phyloP scores from a whole-genome alignment of 2,888 invertebrate species.

The Gisinianus flammeolus region DNA sequence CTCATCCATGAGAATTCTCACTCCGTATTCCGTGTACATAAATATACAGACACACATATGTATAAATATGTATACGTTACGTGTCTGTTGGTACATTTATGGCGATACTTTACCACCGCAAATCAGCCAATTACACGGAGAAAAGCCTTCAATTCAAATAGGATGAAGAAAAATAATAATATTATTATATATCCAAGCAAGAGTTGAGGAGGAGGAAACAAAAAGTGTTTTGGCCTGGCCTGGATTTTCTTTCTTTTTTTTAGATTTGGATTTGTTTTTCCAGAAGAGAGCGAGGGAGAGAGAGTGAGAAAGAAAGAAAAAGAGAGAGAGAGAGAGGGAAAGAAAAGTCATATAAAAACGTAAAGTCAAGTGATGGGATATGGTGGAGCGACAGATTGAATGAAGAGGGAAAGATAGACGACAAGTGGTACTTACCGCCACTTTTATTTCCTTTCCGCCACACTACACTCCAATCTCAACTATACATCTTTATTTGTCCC shows the following conservation, averaged over 20 bases:
- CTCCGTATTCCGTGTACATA: too few relatives aligned
- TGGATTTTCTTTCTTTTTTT: background rate
- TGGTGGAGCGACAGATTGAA: constrained; percentile 2
- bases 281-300: background rate
- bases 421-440: constrained; percentile 14
- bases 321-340: too few relatives aligned
- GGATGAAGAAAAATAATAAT: background rate
- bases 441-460: constrained; percentile 11
- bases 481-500: constrained; percentile 12
- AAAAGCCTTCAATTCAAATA: constrained; percentile 1
- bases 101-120: background rate
- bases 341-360: too few relatives aligned
- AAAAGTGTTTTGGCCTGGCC: background rate
- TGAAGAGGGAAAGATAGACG: constrained; percentile 9
- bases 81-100: background rate
- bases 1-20: background rate
- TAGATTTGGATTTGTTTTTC: background rate
- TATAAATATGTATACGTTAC: too few relatives aligned
- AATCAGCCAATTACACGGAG: constrained; percentile 11
- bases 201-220: background rate
- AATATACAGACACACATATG: too few relatives aligned
- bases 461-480: background rate
- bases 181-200: background rate
- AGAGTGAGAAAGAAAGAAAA: constrained; percentile 12
- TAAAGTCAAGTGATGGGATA: too few relatives aligned